A percentile compares a stretch with the other conserved stretches of the same genome.
phyloP scores from a whole-genome alignment of 2,888 invertebrate genomes.

The Asteroscopus sphinx region DNA sequence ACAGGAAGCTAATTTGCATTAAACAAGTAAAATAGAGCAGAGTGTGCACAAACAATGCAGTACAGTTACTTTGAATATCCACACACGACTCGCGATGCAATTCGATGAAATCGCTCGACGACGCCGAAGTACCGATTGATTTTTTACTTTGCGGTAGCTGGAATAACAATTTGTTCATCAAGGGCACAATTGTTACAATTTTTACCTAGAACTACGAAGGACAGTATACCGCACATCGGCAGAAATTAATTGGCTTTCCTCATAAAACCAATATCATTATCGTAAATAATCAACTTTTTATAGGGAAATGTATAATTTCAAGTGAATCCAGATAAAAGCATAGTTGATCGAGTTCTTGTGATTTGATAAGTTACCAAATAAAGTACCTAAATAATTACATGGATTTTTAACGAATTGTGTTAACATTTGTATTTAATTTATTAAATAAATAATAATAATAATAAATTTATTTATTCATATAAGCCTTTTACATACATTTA shows the following conservation, averaged over 20 bases:
- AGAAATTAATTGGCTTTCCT: slow-evolving; percentile 26
- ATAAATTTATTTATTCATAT: too few species aligned
- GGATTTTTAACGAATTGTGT: too few species aligned
- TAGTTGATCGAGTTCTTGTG: too few species aligned
- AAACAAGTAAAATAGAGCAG: slow-evolving; percentile 22
- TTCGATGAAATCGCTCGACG: slow-evolving; percentile 42
- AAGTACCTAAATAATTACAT: too few species aligned
- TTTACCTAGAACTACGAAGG: slow-evolving; percentile 44
- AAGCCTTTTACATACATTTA: too few species aligned
- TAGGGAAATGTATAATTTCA: slow-evolving; percentile 1
- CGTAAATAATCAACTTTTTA: background rate
- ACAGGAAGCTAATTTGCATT: slow-evolving; percentile 9
- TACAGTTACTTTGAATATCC: slow-evolving; percentile 26
- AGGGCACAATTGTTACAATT: slow-evolving; percentile 35
- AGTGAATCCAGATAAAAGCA: background rate
- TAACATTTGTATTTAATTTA: too few species aligned
- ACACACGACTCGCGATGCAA: slow-evolving; percentile 20
- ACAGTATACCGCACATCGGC: slow-evolving; percentile 8
- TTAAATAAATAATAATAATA: too few species aligned
- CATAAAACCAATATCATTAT: slow-evolving; percentile 8
- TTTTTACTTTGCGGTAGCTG: slow-evolving; percentile 42
- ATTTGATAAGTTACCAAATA: too few species aligned
- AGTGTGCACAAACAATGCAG: slow-evolving; percentile 40
- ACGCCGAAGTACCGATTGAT: slow-evolving; percentile 34
- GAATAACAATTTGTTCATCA: slow-evolving; percentile 46